phyloP scores from a whole-genome alignment of 2,888 invertebrate genomes.

The Chrysolina oricalcia region DNA sequence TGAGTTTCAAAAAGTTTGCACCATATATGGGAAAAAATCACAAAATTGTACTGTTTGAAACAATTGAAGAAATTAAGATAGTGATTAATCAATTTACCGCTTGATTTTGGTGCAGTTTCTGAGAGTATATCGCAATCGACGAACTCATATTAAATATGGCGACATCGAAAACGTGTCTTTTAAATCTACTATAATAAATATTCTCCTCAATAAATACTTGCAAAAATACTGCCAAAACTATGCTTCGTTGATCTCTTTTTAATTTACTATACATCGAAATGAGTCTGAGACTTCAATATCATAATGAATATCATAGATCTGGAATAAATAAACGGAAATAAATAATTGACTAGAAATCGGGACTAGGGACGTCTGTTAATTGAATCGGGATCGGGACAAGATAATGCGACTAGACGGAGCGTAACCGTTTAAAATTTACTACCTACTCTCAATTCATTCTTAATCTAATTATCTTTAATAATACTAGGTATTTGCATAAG shows the following conservation, averaged over 20 bases:
- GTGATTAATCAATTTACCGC: neutral
- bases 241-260: slow-evolving; percentile 64
- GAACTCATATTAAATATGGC: slow-evolving; percentile 38
- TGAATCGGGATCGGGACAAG: slow-evolving; percentile 65
- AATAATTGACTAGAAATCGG: slow-evolving; percentile 70
- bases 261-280: slow-evolving; percentile 50
- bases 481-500: slow-evolving; percentile 67
- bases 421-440: slow-evolving; percentile 45
- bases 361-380: slow-evolving; percentile 66
- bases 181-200: slow-evolving; percentile 58
- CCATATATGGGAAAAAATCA: no score
- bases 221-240: slow-evolving; percentile 73
- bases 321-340: slow-evolving; percentile 58
- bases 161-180: slow-evolving; percentile 49
- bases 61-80: no score
- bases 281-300: slow-evolving; percentile 21
- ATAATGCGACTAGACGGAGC: slow-evolving; percentile 65
- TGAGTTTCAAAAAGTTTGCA: no score
- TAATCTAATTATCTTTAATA: slow-evolving; percentile 65
- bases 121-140: neutral
- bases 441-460: slow-evolving; percentile 60
- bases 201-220: slow-evolving; percentile 66
- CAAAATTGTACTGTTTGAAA: no score
- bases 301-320: slow-evolving; percentile 49
- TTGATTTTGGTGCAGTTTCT: neutral